phyloP scores from a whole-genome alignment of 2,797 vertebrate genomes.

The Alectoris magna region DNA sequence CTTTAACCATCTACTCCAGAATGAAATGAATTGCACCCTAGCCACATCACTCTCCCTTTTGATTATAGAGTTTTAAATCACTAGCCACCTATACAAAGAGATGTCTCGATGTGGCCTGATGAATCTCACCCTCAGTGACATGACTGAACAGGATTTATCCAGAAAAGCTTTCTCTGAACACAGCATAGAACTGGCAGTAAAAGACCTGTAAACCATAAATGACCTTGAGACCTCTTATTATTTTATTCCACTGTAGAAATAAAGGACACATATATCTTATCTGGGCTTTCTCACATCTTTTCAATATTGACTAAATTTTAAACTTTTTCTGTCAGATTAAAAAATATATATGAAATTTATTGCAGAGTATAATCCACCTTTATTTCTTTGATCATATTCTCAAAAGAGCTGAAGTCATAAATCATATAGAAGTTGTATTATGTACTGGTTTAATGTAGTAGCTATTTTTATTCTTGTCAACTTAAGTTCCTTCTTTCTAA shows the following conservation, averaged over 20 bases:
- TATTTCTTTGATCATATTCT: constrained; percentile 52
- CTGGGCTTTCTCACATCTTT: not conserved
- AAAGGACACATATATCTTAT: not conserved
- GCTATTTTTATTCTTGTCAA: constrained; percentile 27
- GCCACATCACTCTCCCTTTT: constrained; percentile 38
- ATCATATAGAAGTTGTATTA: constrained; percentile 26
- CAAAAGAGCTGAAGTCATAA: not conserved
- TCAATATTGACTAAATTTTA: not conserved
- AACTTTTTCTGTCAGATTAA: constrained; percentile 32
- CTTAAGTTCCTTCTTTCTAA: constrained; percentile 7
- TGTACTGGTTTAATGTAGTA: constrained; percentile 8
- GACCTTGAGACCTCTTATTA: constrained; percentile 15
- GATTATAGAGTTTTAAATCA: constrained; percentile 39
- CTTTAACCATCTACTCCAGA: constrained; percentile 4
- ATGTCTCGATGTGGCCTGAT: constrained; percentile 30
- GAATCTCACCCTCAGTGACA: constrained; percentile 15
- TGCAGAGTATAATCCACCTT: not conserved
- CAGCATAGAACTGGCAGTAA: not conserved
- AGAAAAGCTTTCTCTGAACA: not conserved
- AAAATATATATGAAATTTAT: constrained; percentile 18
- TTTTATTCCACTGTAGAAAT: not conserved
- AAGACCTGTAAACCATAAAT: not conserved
- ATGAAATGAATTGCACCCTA: constrained; percentile 34
- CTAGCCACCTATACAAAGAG: not conserved
- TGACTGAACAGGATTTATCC: constrained; percentile 22